Base-by-base conservation (phyloP, 37 sponge, comb jelly and placozoan genomes). In the Beroe forskalii region DNA sequence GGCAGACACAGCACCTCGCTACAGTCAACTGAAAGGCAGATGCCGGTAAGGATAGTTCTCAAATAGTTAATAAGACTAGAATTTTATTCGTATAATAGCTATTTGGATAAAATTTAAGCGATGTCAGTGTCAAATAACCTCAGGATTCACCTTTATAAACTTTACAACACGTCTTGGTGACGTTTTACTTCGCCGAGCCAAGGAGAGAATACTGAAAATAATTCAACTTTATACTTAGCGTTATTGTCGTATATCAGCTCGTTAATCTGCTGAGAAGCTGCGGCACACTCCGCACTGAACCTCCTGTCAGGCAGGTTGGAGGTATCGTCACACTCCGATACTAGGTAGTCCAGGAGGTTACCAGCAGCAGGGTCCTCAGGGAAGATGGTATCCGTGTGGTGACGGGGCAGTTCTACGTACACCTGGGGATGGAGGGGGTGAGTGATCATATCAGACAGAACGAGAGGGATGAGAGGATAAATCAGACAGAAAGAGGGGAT, bases 1-100 rank as follows among this genome's bases (percentile, higher is more conserved):
- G 86, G 86, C 22, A 80, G 86, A 80, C 86, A 80, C 55, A 80
- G 55, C 86, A 33, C 86, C n/a, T 44, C 86, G 3, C 28, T 25
- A 43, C 86, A 80, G 31, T 80, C 86, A 43, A 80, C 86, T 80
- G 86, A 80, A 27, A 17, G 38, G 55, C 12, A 48, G n/a, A n/a
- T n/a, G n/a, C n/a, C n/a, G n/a, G n/a, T n/a, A n/a, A n/a, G n/a
- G n/a, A n/a, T n/a, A n/a, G n/a, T n/a, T n/a, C n/a, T n/a, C n/a
- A n/a, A n/a, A n/a, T n/a, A n/a, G n/a, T n/a, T n/a, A n/a, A n/a
- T n/a, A n/a, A n/a, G n/a, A n/a, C n/a, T n/a, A n/a, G n/a, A n/a
- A n/a, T n/a, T n/a, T n/a, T n/a, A n/a, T n/a, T n/a, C n/a, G n/a
- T n/a, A n/a, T n/a, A n/a, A n/a, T n/a, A n/a, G n/a, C n/a, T n/a